phyloP scores from a whole-genome alignment of 2,113 vertebrate genomes.

The Seriola quinqueradiata region DNA sequence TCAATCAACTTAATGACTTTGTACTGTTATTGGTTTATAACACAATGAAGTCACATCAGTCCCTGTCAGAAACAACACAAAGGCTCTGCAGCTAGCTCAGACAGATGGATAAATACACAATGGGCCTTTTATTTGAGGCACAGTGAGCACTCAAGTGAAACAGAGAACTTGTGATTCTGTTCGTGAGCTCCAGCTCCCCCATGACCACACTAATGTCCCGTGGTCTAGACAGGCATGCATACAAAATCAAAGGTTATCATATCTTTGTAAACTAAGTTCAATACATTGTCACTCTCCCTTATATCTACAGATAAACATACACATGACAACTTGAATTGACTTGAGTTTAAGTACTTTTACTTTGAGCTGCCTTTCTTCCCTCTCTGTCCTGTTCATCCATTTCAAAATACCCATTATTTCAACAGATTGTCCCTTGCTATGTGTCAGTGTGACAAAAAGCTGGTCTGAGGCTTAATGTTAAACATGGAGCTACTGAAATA shows the following conservation, averaged over 20 bases:
- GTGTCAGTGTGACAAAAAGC: not conserved
- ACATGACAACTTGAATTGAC: not conserved
- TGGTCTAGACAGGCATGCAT: conserved; percentile 23
- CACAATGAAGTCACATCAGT: not conserved
- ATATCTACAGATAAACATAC: not conserved
- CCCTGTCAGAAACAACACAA: not conserved
- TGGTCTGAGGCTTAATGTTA: too few species aligned
- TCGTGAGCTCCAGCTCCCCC: conserved; percentile 33
- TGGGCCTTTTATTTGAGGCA: conserved; percentile 33
- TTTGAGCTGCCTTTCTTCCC: too few species aligned
- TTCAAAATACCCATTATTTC: not conserved
- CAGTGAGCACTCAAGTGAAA: not conserved
- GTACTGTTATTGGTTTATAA: not conserved
- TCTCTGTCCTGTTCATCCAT: not conserved
- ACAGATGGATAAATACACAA: conserved; percentile 17
- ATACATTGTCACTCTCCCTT: not conserved
- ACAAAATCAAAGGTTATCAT: not conserved
- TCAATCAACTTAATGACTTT: not conserved
- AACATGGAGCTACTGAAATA: not conserved
- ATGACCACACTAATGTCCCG: conserved; percentile 45
- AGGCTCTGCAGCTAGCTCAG: not conserved
- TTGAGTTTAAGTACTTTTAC: too few species aligned
- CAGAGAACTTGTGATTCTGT: conserved; percentile 63
- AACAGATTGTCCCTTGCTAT: not conserved
- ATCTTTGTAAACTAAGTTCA: not conserved